These are phyloP conservation scores for Mythimna vitellina DNA, from an alignment of 2,888 invertebrate species.

Conservation along the genomic window DNA sequence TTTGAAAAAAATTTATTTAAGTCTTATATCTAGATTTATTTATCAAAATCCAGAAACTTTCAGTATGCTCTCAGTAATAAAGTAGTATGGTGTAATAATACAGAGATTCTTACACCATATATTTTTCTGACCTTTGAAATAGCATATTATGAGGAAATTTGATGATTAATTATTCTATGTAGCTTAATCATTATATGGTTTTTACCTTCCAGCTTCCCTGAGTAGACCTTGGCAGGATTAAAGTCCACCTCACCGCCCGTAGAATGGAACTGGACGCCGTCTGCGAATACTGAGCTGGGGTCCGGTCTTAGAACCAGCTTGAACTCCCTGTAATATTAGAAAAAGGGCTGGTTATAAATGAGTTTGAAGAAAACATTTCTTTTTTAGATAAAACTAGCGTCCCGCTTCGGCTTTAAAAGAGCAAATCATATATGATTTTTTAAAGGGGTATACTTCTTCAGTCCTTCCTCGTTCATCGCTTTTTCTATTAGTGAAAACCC, in stretches of 20 bases:
- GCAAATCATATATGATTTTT: too few relatives aligned
- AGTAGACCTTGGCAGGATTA: slow-evolving; percentile 94
- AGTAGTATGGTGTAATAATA: too few relatives aligned
- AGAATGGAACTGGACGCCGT: slow-evolving; percentile 94
- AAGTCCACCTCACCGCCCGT: slow-evolving; percentile 93
- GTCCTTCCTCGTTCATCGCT: too few relatives aligned
- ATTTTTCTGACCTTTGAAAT: not conserved
- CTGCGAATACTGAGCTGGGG: slow-evolving; percentile 93
- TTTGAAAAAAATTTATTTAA: too few relatives aligned
- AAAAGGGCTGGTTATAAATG: not conserved
- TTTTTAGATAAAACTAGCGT: not conserved
- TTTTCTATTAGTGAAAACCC: too few relatives aligned
- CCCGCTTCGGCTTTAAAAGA: too few relatives aligned
- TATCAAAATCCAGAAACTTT: too few relatives aligned
- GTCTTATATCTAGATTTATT: too few relatives aligned
- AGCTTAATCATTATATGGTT: not conserved
- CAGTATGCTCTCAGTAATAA: too few relatives aligned
- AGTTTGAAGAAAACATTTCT: too few relatives aligned
- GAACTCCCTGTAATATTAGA: slow-evolving; percentile 92
- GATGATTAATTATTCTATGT: not conserved
- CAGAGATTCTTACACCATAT: not conserved
- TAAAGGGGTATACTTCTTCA: too few relatives aligned
- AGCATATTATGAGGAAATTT: not conserved
- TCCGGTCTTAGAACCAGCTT: slow-evolving; percentile 94
- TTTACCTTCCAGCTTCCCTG: slow-evolving; percentile 96